Evolutionary conservation across 2,797 vertebrate species (phyloP), one percentile per base, ranked within the genome.

Genomic region (Salmo trutta): DNA sequence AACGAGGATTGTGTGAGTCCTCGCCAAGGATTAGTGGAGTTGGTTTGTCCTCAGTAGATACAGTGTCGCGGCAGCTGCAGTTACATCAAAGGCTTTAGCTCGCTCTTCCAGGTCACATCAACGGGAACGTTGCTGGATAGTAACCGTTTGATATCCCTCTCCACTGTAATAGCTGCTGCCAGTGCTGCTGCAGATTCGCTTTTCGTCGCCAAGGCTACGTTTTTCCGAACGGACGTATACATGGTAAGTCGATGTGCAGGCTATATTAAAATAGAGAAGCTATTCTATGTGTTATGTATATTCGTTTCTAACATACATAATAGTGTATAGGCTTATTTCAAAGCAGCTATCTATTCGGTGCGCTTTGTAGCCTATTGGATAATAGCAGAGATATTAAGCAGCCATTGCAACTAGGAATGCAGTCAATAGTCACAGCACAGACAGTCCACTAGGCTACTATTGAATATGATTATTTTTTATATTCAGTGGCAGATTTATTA

Each of bases 21-120:
- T 54, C 54, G 75, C 74, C 29, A 3, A 81, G 87, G 89, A 88
- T 91, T 85, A 90, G 88, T 14, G 70, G 74, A 82, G 91, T 85
- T 87, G 93, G 78, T 83, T 90, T 73, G 79, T 89, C 90, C 87
- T 87, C 82, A 86, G 86, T 85, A 80, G 85, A 86, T 84, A 88
- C 73, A 84, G 88, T 90, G 85, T 87, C 90, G 87, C 89, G 8
- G 91, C 91, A 89, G 88, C 91, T 88, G 91, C 88, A 83, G 77
- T 84, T 77, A 78, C 82, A 88, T 84, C 85, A 82, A 81, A 90
- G 81, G 47, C 84, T 87, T 81, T 84, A 73, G 75, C 54, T 87
- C 83, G 65, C 81, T 85, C 68, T 81, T 79, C 81, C 88, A 85
- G 87, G 84, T 85, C 89, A 76, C 73, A 71, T 78, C 76, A 81